These are phyloP conservation scores for Monomorium pharaonis DNA, from an alignment of 1,140 invertebrate genomes.

Conservation along the genomic window DNA sequence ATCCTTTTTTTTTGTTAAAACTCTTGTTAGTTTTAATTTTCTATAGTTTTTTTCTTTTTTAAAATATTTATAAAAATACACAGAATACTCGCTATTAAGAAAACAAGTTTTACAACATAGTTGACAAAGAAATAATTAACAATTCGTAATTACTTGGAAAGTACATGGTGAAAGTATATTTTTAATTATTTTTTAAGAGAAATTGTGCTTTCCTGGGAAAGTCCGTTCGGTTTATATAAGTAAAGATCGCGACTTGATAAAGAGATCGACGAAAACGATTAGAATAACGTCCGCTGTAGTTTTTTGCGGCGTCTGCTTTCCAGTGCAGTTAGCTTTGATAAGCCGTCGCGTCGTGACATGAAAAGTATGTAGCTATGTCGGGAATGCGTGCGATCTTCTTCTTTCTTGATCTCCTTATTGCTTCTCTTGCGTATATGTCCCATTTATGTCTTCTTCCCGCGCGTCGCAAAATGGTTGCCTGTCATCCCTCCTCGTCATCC, in stretches of 20 bases:
- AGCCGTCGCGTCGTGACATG: not conserved
- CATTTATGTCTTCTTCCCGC: conserved; percentile 36
- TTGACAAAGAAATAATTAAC: not conserved
- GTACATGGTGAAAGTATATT: not conserved
- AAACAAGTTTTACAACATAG: not conserved
- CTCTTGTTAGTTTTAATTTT: not conserved
- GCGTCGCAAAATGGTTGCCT: conserved; percentile 8
- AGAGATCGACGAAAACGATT: not conserved
- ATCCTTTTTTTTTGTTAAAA: not conserved
- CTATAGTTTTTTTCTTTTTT: not conserved
- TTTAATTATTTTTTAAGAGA: not conserved
- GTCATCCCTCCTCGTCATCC: not conserved
- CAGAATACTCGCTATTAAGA: not conserved
- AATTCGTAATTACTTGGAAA: not conserved
- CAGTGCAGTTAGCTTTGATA: conserved; percentile 20
- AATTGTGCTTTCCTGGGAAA: not conserved
- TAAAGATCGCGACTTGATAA: not conserved
- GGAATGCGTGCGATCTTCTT: conserved; percentile 19
- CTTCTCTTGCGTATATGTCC: not conserved
- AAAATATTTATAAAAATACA: not conserved
- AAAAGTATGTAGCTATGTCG: conserved; percentile 1
- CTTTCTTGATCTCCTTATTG: not conserved
- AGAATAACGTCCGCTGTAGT: not conserved
- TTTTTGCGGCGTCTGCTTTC: not conserved
- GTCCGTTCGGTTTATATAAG: not conserved